phyloP scores from a whole-genome alignment of 2,797 vertebrate species.

The Anabacerthia variegaticeps region DNA sequence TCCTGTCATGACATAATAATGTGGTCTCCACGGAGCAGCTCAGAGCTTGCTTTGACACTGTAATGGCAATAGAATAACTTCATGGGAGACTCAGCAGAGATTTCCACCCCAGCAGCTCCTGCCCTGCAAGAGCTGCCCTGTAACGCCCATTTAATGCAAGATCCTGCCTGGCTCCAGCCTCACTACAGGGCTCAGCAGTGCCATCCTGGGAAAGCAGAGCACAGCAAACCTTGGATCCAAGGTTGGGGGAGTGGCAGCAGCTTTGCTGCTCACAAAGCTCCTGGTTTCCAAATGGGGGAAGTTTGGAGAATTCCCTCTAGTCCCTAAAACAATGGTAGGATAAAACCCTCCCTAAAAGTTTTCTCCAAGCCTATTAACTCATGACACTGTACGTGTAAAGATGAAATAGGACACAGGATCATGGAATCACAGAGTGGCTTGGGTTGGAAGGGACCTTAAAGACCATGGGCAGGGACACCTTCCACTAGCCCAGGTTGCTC shows the following conservation, averaged over 20 bases:
- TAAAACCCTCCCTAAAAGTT: background rate
- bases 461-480: accelerated
- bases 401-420: background rate
- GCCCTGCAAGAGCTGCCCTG: background rate
- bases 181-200: background rate
- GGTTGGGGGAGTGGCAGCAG: background rate
- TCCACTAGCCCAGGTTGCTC: background rate
- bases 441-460: background rate
- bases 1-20: conserved; percentile 52
- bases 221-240: background rate
- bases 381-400: background rate
- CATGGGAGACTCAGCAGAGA: background rate
- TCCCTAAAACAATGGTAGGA: background rate
- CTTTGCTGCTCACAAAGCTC: background rate
- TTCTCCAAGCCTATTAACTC: background rate
- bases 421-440: background rate
- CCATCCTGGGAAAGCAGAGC: background rate
- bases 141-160: background rate
- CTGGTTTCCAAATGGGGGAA: background rate
- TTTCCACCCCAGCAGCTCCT: background rate
- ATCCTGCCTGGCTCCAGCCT: background rate
- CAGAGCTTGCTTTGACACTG: conserved; percentile 39
- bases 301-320: background rate
- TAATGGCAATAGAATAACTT: conserved; percentile 5
- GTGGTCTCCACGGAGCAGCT: background rate